Percentiles rank a stretch among this genome's conserved stretches.
Evolutionary conservation across 2,888 invertebrate genomes (phyloP).

Genomic region (Microctonus brassicae): DNA sequence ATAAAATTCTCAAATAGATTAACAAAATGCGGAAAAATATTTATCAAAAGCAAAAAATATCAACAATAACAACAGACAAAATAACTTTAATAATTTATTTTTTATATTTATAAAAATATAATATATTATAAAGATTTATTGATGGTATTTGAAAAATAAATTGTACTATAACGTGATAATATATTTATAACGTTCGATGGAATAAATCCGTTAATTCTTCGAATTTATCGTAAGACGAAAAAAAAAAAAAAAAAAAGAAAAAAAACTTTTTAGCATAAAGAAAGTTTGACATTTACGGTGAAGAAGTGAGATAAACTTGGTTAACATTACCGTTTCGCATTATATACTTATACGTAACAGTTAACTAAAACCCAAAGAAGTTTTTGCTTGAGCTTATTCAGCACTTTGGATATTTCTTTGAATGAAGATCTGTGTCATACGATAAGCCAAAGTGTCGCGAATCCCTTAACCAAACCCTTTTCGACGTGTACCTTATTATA

Average conservation of each 20-base stretch:
- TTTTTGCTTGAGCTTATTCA: slow-evolving; percentile 54
- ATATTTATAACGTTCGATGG: neutral
- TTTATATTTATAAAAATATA: no score
- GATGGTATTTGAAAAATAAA: no score
- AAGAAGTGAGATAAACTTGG: slow-evolving; percentile 3
- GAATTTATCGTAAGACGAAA: neutral
- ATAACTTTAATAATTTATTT: no score
- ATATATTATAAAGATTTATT: no score
- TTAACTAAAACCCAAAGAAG: slow-evolving; percentile 31
- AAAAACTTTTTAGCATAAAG: neutral
- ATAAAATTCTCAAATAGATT: no score
- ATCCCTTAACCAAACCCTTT: slow-evolving; percentile 43
- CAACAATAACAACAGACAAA: no score
- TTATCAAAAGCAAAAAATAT: no score
- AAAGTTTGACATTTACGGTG: slow-evolving; percentile 2
- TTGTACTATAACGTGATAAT: no score
- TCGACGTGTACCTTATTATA: slow-evolving; percentile 44
- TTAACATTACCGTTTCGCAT: slow-evolving; percentile 5
- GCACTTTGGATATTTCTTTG: slow-evolving; percentile 63
- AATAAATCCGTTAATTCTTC: neutral
- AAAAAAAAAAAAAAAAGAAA: neutral
- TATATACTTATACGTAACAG: neutral
- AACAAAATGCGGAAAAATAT: no score
- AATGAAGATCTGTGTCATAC: slow-evolving; percentile 64
- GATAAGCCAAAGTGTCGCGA: slow-evolving; percentile 53